Evolutionary conservation across 2,888 invertebrate species (phyloP), one percentile per base, ranked within the genome.

Genomic region (Drosophila birchii): DNA sequence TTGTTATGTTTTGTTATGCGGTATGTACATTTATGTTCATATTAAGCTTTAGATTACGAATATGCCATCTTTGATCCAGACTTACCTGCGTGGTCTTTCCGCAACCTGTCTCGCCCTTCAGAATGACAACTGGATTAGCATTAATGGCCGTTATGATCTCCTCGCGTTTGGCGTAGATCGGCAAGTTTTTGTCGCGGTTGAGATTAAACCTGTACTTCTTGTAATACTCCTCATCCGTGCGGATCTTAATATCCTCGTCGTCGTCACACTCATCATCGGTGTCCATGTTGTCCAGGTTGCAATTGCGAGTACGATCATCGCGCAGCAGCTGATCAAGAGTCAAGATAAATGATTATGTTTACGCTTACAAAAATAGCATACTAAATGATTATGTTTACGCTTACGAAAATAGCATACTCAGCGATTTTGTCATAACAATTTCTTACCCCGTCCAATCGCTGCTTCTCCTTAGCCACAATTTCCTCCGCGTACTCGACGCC

Each of bases 71-170:
- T 32, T 8, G 0, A 18, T 1, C 7, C 39, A 32, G n/a, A 12
- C 76, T 78, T 57, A 92, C 93, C 91, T 96, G 95, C 0, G 97
- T 97, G 0, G 98, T 97, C 92, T 97, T 97, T 20, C 99, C 99
- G 91, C 98, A 98, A 1, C 99, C 99, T 0, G 99, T 99, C 0
- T 96, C 96, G 1, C 99, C 99, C 92, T 98, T 96, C 49, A 99
- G 95, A 14, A 99, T 94, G 0, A 96, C 94, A 0, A 98, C 96
- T 59, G 95, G 94, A 79, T 90, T 86, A 0, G 88, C 70, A 12
- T 77, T 78, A 16, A 98, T 94, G 55, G 94, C 93, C 5, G 94
- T 92, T 4, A 98, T 78, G 61, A 98, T 96, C 94, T 96, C 71
- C 1, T 82, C 79, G 5, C 84, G 88, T 11, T 82, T 79, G 3